Percentiles rank a stretch among this genome's conserved stretches.
Evolutionary conservation across 2,113 vertebrate species (phyloP).

Genomic region (Heterochromis multidens): DNA sequence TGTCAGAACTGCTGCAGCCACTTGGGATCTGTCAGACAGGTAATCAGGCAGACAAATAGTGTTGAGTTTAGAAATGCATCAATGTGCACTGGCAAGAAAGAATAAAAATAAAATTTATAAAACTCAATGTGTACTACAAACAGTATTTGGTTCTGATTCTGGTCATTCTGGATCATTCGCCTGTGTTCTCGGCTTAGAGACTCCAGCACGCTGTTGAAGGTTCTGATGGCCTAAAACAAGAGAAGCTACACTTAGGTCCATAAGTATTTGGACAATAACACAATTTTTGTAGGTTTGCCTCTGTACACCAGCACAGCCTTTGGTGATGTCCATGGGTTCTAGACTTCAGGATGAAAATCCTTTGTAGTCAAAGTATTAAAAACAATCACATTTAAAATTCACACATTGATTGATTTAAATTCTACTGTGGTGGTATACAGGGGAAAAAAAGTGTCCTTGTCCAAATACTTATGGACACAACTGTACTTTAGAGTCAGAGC

Average conservation of each 20-base stretch:
- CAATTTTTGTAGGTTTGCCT: too few relatives aligned
- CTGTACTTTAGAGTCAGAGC: not conserved
- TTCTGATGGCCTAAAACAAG: constrained; percentile 80
- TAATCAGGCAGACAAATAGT: not conserved
- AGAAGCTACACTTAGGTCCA: not conserved
- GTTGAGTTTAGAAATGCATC: not conserved
- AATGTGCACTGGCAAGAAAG: not conserved
- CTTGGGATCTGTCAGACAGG: constrained; percentile 16
- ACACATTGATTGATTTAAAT: too few relatives aligned
- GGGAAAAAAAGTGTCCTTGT: too few relatives aligned
- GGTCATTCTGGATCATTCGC: constrained; percentile 70
- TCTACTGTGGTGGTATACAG: too few relatives aligned
- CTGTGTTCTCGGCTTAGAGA: constrained; percentile 68
- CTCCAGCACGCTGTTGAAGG: constrained; percentile 83
- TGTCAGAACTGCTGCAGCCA: constrained; percentile 38
- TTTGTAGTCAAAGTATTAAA: too few relatives aligned
- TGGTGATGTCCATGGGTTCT: too few relatives aligned
- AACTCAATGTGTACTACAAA: constrained; percentile 1
- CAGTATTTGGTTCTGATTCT: constrained; percentile 61
- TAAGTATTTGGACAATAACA: too few relatives aligned
- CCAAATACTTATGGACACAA: not conserved
- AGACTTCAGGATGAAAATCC: too few relatives aligned
- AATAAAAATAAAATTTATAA: not conserved
- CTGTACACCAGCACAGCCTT: too few relatives aligned
- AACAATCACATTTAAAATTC: too few relatives aligned